Evolutionary conservation across 64 coral and sea anemone genomes (phyloP).

Genomic region (Acropora yongei): DNA sequence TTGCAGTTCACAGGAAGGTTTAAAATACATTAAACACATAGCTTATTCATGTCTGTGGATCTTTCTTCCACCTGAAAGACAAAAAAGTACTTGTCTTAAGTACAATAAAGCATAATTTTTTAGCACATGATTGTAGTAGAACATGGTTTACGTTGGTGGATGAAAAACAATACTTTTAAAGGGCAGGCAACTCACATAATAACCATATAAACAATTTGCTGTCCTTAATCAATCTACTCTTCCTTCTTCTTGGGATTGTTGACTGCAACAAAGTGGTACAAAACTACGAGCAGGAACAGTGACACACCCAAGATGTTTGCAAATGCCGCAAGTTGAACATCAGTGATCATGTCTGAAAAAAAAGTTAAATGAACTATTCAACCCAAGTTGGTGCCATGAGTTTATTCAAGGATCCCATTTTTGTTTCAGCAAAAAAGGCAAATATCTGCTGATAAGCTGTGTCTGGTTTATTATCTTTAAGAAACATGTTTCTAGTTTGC

Average conservation of each 20-base stretch:
- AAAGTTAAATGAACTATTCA: background rate
- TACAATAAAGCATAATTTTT: background rate
- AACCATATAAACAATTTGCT: too few species aligned
- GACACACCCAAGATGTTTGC: constrained; percentile 97
- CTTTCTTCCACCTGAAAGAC: background rate
- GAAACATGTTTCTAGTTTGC: too few species aligned
- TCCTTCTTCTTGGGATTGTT: constrained; percentile 98
- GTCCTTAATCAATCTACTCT: constrained; percentile 16
- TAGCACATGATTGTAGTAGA: background rate
- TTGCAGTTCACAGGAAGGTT: background rate
- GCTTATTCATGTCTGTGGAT: background rate
- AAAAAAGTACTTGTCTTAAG: background rate
- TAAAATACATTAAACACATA: background rate
- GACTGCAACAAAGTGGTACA: constrained; percentile 98
- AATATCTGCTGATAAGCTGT: too few species aligned
- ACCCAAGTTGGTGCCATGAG: background rate
- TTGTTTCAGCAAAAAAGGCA: too few species aligned
- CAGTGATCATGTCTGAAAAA: constrained; percentile 90
- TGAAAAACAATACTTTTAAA: too few species aligned
- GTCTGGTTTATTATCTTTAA: too few species aligned
- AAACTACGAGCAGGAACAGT: constrained; percentile 92
- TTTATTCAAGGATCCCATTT: too few species aligned
- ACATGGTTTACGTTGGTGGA: too few species aligned
- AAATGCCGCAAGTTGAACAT: constrained; percentile 96
- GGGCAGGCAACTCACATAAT: too few species aligned